These are phyloP conservation scores for Ennomos quercinarius DNA, from an alignment of 2,888 invertebrate species.

Conservation along the genomic window DNA sequence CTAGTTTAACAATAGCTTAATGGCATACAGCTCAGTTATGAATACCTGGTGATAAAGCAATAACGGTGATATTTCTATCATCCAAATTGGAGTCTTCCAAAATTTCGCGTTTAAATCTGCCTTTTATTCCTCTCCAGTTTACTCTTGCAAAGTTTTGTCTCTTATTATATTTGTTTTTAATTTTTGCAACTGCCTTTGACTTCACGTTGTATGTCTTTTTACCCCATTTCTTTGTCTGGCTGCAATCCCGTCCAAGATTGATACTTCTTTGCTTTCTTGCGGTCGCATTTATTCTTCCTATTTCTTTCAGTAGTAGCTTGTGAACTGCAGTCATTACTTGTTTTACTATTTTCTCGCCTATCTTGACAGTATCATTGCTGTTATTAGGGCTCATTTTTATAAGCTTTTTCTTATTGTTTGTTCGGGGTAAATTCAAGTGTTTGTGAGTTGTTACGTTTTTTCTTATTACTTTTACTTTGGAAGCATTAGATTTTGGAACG, in stretches of 20 bases:
- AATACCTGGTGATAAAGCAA: conserved; percentile 12
- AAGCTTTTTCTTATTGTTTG: conserved; percentile 18
- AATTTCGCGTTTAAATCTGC: conserved; percentile 16
- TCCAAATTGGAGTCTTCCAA: background rate
- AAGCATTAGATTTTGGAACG: conserved; percentile 3
- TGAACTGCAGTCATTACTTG: conserved; percentile 53
- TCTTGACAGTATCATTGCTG: conserved; percentile 24
- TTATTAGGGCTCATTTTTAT: conserved; percentile 28
- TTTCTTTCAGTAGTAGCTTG: conserved; percentile 50
- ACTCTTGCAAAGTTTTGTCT: background rate
- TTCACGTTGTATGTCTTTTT: conserved; percentile 9
- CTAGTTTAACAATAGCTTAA: no score
- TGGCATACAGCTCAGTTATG: background rate
- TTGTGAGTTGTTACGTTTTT: conserved; percentile 9
- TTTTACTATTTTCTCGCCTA: conserved; percentile 47
- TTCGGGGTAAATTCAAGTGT: conserved; percentile 2
- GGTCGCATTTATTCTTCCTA: conserved; percentile 24
- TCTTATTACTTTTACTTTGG: conserved; percentile 22
- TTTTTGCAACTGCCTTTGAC: conserved; percentile 4
- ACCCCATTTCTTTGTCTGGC: conserved; percentile 12
- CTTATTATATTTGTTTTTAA: conserved; percentile 9
- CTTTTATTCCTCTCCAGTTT: background rate
- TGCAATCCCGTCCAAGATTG: conserved; percentile 11
- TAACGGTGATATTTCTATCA: conserved; percentile 1
- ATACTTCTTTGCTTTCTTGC: conserved; percentile 20